Percentiles rank a stretch among this genome's conserved stretches.
These are phyloP conservation scores for Cataglyphis albicans DNA, from an alignment of 2,888 invertebrate species.

Conservation along the genomic window DNA sequence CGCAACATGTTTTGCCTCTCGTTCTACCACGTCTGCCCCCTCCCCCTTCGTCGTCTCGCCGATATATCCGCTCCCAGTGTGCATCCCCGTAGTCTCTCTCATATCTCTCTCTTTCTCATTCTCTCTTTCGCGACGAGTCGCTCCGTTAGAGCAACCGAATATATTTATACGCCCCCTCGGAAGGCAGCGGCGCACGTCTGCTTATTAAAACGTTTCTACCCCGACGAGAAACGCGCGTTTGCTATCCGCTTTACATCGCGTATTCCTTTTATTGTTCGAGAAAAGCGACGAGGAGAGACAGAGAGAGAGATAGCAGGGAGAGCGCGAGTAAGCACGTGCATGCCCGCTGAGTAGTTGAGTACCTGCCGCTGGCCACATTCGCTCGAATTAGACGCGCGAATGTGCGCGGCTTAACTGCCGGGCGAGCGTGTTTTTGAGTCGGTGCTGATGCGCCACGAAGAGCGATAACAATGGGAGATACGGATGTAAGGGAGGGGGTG, in stretches of 20 bases:
- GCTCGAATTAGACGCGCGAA: constrained; percentile 63
- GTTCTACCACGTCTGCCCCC: constrained; percentile 66
- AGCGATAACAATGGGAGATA: constrained; percentile 62
- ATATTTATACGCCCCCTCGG: constrained; percentile 79
- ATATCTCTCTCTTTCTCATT: constrained; percentile 54
- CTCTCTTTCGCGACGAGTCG: constrained; percentile 51
- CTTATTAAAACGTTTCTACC: constrained; percentile 83
- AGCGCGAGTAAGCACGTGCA: constrained; percentile 60
- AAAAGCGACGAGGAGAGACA: not conserved
- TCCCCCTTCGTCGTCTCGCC: constrained; percentile 67
- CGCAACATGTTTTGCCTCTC: constrained; percentile 85
- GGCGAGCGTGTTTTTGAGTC: constrained; percentile 63
- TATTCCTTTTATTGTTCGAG: constrained; percentile 52
- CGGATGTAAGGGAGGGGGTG: constrained; percentile 21
- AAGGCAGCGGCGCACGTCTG: constrained; percentile 77
- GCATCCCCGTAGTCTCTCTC: constrained; percentile 29
- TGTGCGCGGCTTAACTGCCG: constrained; percentile 64
- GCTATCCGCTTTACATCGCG: constrained; percentile 44
- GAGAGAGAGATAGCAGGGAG: constrained; percentile 20
- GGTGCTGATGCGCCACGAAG: constrained; percentile 57
- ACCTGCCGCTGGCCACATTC: constrained; percentile 46
- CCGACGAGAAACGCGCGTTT: constrained; percentile 57
- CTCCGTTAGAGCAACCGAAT: constrained; percentile 74
- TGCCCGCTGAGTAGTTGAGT: constrained; percentile 63
- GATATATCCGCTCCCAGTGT: constrained; percentile 62